These are phyloP conservation scores for Cuniculus paca DNA, from an alignment of 2,797 vertebrate species.

Conservation along the genomic window DNA sequence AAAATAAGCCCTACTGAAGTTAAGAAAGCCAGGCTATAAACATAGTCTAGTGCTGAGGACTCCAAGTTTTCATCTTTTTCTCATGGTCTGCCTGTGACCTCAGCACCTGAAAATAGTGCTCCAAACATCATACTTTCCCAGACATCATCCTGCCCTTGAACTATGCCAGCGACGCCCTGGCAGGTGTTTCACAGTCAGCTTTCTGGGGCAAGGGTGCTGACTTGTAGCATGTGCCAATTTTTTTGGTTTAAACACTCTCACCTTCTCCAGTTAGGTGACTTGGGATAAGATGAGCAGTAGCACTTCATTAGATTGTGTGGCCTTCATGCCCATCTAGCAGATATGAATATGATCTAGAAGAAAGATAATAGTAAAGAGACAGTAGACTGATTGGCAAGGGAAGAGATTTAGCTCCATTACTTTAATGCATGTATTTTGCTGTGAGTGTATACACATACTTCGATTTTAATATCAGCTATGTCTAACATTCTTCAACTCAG, in stretches of 20 bases:
- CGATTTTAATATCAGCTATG: background rate
- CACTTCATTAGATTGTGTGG: background rate
- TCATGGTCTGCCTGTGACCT: background rate
- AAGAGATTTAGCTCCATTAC: background rate
- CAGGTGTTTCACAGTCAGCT: background rate
- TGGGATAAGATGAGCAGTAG: background rate
- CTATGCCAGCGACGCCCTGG: background rate
- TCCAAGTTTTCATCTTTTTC: background rate
- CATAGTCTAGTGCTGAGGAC: background rate
- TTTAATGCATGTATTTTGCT: background rate
- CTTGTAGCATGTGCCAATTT: background rate
- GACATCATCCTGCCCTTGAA: background rate
- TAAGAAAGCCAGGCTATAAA: background rate
- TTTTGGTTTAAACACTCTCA: background rate
- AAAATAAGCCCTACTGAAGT: background rate
- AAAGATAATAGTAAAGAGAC: background rate
- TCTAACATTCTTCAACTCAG: background rate
- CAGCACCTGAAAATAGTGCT: background rate
- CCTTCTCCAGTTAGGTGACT: background rate
- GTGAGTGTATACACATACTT: background rate
- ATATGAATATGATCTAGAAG: background rate
- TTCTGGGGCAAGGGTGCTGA: background rate
- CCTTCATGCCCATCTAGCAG: background rate
- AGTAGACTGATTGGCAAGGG: background rate
- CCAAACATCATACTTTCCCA: background rate